Evolutionary conservation across 2,113 vertebrate genomes (phyloP), one percentile per base, ranked within the genome.

Genomic region (Ptychochromis oligacanthus): DNA sequence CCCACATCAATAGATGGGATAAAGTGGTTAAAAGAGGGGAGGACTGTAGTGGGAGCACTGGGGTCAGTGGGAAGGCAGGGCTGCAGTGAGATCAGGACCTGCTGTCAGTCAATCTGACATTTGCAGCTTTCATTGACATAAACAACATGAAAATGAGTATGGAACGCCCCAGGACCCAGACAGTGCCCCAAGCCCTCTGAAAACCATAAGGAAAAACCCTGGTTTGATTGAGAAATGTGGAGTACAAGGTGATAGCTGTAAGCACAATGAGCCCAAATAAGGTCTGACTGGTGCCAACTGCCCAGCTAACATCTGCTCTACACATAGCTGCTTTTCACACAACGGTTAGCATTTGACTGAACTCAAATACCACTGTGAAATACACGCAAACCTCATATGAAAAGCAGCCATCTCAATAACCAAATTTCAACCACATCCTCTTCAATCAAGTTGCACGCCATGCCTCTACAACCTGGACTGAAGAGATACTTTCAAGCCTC

Each of bases 341-440:
- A 17, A 49, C 46, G 4, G 65, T 31, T 72, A 72, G 65, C 65
- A 31, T 31, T 87, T 75, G 54, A 61, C 79, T 84, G 22, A 60
- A 77, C 46, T 22, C 52, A 70, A 67, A 86, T 26, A 17, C 6
- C 52, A 20, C 57, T 12, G 55, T 80, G 14, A 72, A 36, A 65
- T 54, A 54, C n/a, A 57, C 34, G 80, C 80, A 64, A 77, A 56
- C 54, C 61, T 17, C n/a, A 49, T 11, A 72, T 58, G 54, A 31
- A 75, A 61, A 80, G 56, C 52, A 78, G 60, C 82, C 31, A 58
- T 77, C 55, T 82, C 77, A 60, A 80, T 72, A 85, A 81, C 79
- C 84, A 92, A 89, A 92, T 77, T 75, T 82, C 55, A 78, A 92
- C 86, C 92, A 91, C 91, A 91, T 91, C 88, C 90, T 88, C 86